Percentiles rank a stretch among this genome's conserved stretches.
Evolutionary conservation across 2,888 invertebrate species (phyloP).

Genomic region (Augochlorella aurata): DNA sequence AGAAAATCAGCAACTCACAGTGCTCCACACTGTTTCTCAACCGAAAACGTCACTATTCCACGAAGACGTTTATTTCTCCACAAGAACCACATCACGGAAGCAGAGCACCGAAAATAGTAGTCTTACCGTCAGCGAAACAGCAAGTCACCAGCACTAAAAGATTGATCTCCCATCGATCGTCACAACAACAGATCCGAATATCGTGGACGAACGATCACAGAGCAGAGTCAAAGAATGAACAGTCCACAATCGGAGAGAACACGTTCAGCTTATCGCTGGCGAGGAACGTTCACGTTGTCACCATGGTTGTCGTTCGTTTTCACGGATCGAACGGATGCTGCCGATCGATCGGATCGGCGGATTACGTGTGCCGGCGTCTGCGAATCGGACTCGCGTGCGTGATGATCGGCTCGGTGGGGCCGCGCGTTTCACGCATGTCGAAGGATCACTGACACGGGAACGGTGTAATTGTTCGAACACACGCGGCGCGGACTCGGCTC

Average conservation of each 20-base stretch:
- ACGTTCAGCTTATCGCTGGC: neutral
- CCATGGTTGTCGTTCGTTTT: slow-evolving; percentile 1
- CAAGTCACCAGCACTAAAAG: neutral
- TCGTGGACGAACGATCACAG: neutral
- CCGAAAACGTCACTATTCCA: too few species aligned
- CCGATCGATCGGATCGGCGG: neutral
- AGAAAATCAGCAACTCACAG: neutral
- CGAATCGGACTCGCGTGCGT: neutral
- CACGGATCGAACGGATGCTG: neutral
- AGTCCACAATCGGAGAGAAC: neutral
- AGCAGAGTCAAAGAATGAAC: neutral
- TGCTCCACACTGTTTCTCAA: too few species aligned
- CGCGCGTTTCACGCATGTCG: slow-evolving; percentile 29
- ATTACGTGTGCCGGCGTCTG: neutral
- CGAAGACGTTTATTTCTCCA: too few species aligned
- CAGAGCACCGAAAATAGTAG: neutral
- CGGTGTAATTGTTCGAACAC: slow-evolving; percentile 10
- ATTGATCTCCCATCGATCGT: neutral
- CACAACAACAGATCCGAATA: neutral
- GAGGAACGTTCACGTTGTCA: slow-evolving; percentile 6
- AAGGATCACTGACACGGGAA: slow-evolving; percentile 11
- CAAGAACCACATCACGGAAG: neutral
- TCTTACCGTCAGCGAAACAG: neutral
- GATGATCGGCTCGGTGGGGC: neutral
- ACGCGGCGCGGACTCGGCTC: slow-evolving; percentile 5